Base-by-base conservation (phyloP, 2,797 vertebrate genomes). In the Discoglossus pictus region DNA sequence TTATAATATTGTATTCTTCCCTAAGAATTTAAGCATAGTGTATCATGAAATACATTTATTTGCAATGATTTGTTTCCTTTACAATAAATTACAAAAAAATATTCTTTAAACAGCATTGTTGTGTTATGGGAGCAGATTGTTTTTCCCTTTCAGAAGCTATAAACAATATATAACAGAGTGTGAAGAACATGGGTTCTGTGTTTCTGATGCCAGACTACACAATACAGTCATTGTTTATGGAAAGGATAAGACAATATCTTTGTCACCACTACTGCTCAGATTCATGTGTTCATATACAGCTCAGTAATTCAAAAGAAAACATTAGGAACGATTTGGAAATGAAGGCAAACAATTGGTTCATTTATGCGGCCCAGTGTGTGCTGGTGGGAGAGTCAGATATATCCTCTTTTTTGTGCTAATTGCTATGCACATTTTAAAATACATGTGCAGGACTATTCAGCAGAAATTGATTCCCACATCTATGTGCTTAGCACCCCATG, bases 311-410 rank as follows among this genome's bases (percentile, higher is more conserved):
- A 38, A n/a, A 38, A 64, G 52, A 71, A 70, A 71, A 64, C 60
- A 71, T 63, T 56, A 63, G 61, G 36, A 64, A 34, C 44, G 16
- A 59, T 64, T 51, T 64, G 43, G 64, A 71, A 64, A 58, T 43
- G 52, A 71, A 53, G 51, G 8, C 44, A 59, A 56, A 71, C 68
- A 71, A 71, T 71, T 44, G 68, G 52, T 44, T 71, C 68, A 64
- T 71, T 71, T 71, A 64, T 64, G 12, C 38, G 55, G 36, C 68
- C 68, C 68, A 71, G 68, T 71, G 59, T 71, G 68, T 56, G 68
- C 61, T 16, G 53, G 68, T 71, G 68, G 53, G 68, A 71, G 68
- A 63, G 35, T 50, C 44, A 42, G 51, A 64, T 64, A 71, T 71
- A 71, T 64, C 53, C 11, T 27, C 53, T 71, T 58, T 56, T 71